A percentile compares a stretch with the other conserved stretches of the same genome.
phyloP scores from a whole-genome alignment of 2,797 vertebrate genomes.

The Ispidina lecontei region DNA sequence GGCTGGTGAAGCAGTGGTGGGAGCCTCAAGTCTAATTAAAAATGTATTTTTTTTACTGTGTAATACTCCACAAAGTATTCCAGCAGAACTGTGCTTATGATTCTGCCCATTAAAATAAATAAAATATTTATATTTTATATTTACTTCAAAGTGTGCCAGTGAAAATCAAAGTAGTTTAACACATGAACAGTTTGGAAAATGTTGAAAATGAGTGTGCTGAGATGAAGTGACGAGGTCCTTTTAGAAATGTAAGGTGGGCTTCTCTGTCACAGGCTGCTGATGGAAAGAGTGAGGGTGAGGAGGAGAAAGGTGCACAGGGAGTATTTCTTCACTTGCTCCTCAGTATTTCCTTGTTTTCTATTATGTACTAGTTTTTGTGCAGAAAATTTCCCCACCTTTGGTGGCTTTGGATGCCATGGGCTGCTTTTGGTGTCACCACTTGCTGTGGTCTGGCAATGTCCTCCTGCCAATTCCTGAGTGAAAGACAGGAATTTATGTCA shows the following conservation, averaged over 20 bases:
- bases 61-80: neutral
- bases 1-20: neutral
- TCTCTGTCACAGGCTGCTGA: neutral
- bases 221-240: conserved; percentile 14
- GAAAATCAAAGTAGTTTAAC: neutral
- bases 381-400: neutral
- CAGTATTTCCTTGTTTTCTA: neutral
- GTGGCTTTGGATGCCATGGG: neutral
- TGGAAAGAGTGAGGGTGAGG: neutral
- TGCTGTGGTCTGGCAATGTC: neutral
- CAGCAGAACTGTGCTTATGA: neutral
- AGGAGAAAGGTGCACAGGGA: neutral
- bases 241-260: neutral
- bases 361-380: neutral
- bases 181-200: neutral
- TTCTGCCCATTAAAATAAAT: conserved; percentile 20
- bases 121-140: conserved; percentile 33
- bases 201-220: neutral
- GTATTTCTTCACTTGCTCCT: neutral
- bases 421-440: neutral
- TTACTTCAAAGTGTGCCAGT: conserved; percentile 8
- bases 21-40: conserved; percentile 10
- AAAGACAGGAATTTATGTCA: neutral
- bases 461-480: neutral
- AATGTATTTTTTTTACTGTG: neutral